A percentile compares a stretch with the other conserved stretches of the same genome.
Conservation (phyloP, 2,113 vertebrate species). For the Bubo scandiacus region DNA sequence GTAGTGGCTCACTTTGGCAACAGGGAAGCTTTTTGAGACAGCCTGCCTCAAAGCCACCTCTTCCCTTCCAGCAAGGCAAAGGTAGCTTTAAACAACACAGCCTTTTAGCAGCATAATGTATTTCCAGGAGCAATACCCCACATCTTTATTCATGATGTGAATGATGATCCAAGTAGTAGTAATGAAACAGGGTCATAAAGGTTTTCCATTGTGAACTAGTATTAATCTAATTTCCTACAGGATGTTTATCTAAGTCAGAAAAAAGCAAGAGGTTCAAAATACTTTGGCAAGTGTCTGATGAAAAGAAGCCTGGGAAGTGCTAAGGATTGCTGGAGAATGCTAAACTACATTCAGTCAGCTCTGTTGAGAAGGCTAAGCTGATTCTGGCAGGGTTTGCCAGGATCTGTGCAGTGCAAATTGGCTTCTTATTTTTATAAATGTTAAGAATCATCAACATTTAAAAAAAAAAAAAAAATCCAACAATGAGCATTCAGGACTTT, state of each 20-base stretch:
- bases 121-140: not conserved
- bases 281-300: constrained; percentile 9
- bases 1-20: not conserved
- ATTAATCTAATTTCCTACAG: constrained; percentile 45
- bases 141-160: constrained; percentile 21
- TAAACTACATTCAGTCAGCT: not conserved
- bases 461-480: not conserved
- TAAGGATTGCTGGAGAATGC: not conserved
- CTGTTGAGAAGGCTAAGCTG: not conserved
- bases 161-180: not conserved
- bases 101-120: not conserved
- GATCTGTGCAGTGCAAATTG: not conserved
- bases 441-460: not conserved
- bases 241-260: constrained; percentile 47
- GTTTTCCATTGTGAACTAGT: not conserved
- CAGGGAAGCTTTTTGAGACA: not conserved
- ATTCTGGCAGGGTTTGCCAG: not conserved
- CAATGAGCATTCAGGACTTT: not conserved
- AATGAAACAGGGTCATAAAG: constrained; percentile 6
- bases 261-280: constrained; percentile 25
- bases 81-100: not conserved
- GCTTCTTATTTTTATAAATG: not conserved
- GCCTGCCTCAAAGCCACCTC: not conserved
- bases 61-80: not conserved
- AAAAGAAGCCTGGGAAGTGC: not conserved